phyloP scores from a whole-genome alignment of 2,888 invertebrate species.

The Drosophila pseudotalamancana region DNA sequence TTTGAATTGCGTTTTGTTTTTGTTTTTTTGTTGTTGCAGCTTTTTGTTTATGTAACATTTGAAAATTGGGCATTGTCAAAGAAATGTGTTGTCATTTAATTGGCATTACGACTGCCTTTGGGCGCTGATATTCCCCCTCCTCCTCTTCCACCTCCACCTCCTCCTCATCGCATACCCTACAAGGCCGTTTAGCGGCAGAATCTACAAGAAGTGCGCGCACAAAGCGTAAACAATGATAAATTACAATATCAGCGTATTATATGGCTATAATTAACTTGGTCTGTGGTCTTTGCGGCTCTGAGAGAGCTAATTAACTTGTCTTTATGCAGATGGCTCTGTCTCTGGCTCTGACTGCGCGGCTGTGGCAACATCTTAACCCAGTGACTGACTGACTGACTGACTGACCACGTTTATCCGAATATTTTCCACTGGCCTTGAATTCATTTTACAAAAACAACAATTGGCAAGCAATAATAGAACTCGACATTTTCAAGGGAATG shows the following conservation, averaged over 20 bases:
- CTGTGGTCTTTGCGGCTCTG: conserved; percentile 31
- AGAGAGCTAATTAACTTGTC: conserved; percentile 68
- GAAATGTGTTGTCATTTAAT: conserved; percentile 65
- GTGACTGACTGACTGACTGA: conserved; percentile 73
- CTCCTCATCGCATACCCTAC: background rate
- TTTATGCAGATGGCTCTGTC: conserved; percentile 19
- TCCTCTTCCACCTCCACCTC: background rate
- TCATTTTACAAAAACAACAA: conserved; percentile 24
- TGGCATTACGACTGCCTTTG: conserved; percentile 50
- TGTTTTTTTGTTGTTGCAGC: conserved; percentile 43
- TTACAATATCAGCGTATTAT: conserved; percentile 60
- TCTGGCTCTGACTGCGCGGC: background rate
- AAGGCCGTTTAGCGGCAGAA: conserved; percentile 56
- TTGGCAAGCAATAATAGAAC: conserved; percentile 22
- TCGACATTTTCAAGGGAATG: conserved; percentile 37
- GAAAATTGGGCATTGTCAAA: conserved; percentile 39
- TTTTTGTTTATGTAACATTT: conserved; percentile 54
- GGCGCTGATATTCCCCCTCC: conserved; percentile 2
- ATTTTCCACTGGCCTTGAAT: conserved; percentile 60
- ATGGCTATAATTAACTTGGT: conserved; percentile 61
- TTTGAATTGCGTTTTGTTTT: conserved; percentile 59
- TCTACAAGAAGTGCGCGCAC: conserved; percentile 63
- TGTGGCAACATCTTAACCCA: conserved; percentile 58
- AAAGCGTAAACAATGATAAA: conserved; percentile 74
- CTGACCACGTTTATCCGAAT: conserved; percentile 59